Evolutionary conservation across 2,113 vertebrate species (phyloP), one percentile per base, ranked within the genome.

Genomic region (Ophthalmolycus amberensis): DNA sequence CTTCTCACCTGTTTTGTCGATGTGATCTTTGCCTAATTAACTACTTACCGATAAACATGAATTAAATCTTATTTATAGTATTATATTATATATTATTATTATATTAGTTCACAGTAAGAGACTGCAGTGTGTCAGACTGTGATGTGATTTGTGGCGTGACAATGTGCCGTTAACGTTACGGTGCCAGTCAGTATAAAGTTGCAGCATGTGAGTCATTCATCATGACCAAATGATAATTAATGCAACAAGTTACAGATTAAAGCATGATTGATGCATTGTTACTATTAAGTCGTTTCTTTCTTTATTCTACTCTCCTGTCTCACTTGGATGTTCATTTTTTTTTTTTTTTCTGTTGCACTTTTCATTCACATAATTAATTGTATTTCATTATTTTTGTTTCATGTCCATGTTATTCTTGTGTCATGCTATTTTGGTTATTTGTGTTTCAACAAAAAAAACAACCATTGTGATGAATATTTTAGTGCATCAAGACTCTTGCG

Each of bases 81-180:
- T 34, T 6, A 6, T 34, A 34, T 34, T 34, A 34, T 34, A 34
- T 34, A 5, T 3, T 29, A 29, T 34, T 34, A 34, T 34, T 34
- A 34, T 34, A 34, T 34, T 3, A 58, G 7, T 11, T 79, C 58
- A 74, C 11, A 78, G 3, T 22, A 9, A 50, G 37, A 27, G 3
- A 69, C 18, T 52, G 76, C 44, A 42, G 29, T 8, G 22, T 2
- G 40, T 50, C 14, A 40, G 27, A 54, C 38, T 64, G 42, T 71
- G 44, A 68, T 75, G 74, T 85, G 77, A 77, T 85, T 58, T 76
- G 56, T 37, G 48, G 5, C 0, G 15, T 46, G 20, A 42, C 20
- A 12, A 2, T 38, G 16, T 29, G 44, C 29, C 6, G 3, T 3
- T 5, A 29, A 15, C 11, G 22, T 50, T 14, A 22, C 5, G 10